Evolutionary conservation across 1,140 invertebrate species (phyloP).

Genomic region (Zaprionus vittiger): DNA sequence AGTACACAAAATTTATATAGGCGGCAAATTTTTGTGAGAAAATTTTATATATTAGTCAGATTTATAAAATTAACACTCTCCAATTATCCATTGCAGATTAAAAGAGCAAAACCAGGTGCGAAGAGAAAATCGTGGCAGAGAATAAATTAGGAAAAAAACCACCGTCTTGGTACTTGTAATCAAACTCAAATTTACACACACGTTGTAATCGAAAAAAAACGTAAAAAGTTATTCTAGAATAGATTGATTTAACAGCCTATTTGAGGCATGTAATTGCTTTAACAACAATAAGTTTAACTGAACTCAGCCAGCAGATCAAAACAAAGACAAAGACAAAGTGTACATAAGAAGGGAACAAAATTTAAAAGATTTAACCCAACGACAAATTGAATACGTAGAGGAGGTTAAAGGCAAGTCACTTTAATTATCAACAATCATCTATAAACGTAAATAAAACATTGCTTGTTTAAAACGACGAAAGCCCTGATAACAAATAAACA

Average conservation of each 20-base stretch:
- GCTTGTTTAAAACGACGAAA: constrained; percentile 15
- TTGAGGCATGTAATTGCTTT: constrained; percentile 1
- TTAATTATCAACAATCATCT: constrained; percentile 4
- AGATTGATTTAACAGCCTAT: neutral
- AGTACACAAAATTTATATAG: constrained; percentile 6
- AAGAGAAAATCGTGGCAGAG: constrained; percentile 4
- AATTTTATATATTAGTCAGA: neutral
- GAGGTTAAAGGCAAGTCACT: constrained; percentile 15
- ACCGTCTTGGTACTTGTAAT: constrained; percentile 14
- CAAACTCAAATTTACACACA: neutral
- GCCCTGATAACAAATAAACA: constrained; percentile 9
- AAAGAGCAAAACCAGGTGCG: constrained; percentile 8
- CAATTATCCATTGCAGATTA: constrained; percentile 10
- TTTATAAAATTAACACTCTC: constrained; percentile 3
- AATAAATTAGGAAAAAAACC: constrained; percentile 9
- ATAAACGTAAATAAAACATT: constrained; percentile 1
- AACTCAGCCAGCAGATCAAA: neutral
- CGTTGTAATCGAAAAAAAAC: neutral
- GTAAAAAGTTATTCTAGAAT: neutral
- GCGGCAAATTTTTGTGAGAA: constrained; percentile 2
- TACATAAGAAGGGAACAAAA: constrained; percentile 9
- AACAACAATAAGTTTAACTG: constrained; percentile 4
- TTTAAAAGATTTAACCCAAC: constrained; percentile 5
- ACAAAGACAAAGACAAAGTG: neutral
- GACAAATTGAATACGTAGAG: constrained; percentile 3